These are phyloP conservation scores for Ornithoptera priamus DNA, from an alignment of 2,888 invertebrate species.

Conservation along the genomic window DNA sequence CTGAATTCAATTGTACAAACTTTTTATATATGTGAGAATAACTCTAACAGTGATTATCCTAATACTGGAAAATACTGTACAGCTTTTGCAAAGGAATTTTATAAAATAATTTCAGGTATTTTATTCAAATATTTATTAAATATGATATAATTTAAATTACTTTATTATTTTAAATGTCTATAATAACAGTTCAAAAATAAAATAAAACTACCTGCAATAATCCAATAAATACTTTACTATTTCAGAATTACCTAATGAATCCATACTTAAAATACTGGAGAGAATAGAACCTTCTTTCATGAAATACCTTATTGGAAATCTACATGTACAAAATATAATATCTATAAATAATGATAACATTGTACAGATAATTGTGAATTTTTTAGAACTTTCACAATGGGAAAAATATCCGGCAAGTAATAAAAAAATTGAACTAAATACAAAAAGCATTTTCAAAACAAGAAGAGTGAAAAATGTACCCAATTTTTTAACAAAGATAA, in stretches of 20 bases:
- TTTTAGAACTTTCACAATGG: conserved; percentile 51
- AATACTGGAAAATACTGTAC: conserved; percentile 54
- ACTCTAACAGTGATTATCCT: conserved; percentile 62
- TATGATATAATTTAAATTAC: not conserved
- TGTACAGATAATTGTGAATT: conserved; percentile 49
- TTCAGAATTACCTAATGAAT: conserved; percentile 58
- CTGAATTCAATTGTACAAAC: conserved; percentile 62
- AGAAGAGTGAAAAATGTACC: conserved; percentile 45
- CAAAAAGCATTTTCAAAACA: conserved; percentile 39
- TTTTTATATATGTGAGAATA: conserved; percentile 60
- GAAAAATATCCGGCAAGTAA: conserved; percentile 40
- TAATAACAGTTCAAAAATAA: not conserved
- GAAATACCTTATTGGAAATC: conserved; percentile 52
- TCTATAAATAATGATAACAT: conserved; percentile 48
- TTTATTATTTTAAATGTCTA: not conserved
- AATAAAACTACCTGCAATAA: not conserved
- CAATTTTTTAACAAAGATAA: conserved; percentile 44
- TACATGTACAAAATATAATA: conserved; percentile 49
- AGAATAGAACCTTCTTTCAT: conserved; percentile 62
- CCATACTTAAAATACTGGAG: conserved; percentile 55
- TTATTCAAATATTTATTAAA: not conserved
- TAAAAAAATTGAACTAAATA: conserved; percentile 38
- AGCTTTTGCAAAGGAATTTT: conserved; percentile 60
- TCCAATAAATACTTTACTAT: conserved; percentile 32
- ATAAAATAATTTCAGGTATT: conserved; percentile 59